These are phyloP conservation scores for Leucania comma DNA, from an alignment of 2,888 invertebrate genomes.

Conservation along the genomic window DNA sequence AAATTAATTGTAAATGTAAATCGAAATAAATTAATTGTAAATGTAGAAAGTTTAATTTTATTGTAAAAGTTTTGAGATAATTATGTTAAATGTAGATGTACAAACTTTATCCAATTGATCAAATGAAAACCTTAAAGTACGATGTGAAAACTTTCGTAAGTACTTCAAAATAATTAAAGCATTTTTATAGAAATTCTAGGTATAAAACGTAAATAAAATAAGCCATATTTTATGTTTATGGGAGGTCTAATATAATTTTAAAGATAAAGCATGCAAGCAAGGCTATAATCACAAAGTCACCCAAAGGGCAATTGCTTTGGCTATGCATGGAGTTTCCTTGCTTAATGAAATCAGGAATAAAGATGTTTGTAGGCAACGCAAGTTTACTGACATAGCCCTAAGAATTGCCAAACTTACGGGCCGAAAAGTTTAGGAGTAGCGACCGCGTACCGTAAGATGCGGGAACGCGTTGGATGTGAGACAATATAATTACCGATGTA, in stretches of 20 bases:
- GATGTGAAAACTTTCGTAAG: background rate
- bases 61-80: slow-evolving; percentile 25
- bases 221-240: slow-evolving; percentile 7
- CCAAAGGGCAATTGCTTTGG: no score
- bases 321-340: no score
- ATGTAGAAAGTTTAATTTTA: slow-evolving; percentile 35
- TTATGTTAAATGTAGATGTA: slow-evolving; percentile 19
- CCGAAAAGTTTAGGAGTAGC: no score
- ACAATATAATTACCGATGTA: no score
- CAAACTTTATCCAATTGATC: slow-evolving; percentile 52
- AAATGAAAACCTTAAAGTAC: slow-evolving; percentile 34
- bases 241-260: slow-evolving; percentile 14
- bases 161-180: slow-evolving; percentile 8
- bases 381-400: no score
- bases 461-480: no score
- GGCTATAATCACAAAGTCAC: no score
- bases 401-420: no score
- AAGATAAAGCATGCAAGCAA: background rate
- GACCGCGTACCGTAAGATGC: no score
- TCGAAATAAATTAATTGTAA: slow-evolving; percentile 8
- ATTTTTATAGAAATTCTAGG: slow-evolving; percentile 14
- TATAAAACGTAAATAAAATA: slow-evolving; percentile 6
- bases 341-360: no score
- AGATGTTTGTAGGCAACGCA: no score
- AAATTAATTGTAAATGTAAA: slow-evolving; percentile 16